Conservation (phyloP, 1,140 invertebrate species). For the Drosophila oshimai region DNA sequence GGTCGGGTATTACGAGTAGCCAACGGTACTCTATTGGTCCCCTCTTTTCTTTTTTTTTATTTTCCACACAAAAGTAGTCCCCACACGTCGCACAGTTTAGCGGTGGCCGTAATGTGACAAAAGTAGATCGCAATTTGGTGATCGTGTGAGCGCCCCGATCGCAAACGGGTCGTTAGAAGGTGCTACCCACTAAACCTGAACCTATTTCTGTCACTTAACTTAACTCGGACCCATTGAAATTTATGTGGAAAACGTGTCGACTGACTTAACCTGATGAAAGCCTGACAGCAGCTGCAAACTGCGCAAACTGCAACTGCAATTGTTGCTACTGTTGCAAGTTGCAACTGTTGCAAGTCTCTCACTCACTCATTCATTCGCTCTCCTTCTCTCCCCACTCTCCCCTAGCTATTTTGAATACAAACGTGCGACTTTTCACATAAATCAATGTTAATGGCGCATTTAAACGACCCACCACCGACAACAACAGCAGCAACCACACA, state of each 20-base stretch:
- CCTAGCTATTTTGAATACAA: slow-evolving; percentile 63
- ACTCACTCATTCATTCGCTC: too few relatives aligned
- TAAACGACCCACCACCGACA: slow-evolving; percentile 47
- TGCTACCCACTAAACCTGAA: slow-evolving; percentile 37
- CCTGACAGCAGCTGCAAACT: slow-evolving; percentile 35
- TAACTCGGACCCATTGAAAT: slow-evolving; percentile 49
- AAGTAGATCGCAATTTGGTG: slow-evolving; percentile 59
- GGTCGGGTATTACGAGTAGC: slow-evolving; percentile 38
- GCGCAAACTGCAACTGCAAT: slow-evolving; percentile 4
- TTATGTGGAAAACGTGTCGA: slow-evolving; percentile 66
- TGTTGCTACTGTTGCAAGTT: slow-evolving; percentile 21
- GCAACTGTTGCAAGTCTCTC: slow-evolving; percentile 40
- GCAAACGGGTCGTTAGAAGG: slow-evolving; percentile 43
- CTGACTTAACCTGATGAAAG: slow-evolving; percentile 55
- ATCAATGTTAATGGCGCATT: slow-evolving; percentile 69
- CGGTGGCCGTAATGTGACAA: slow-evolving; percentile 49
- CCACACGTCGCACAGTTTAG: slow-evolving; percentile 30
- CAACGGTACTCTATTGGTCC: slow-evolving; percentile 16
- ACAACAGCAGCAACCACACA: slow-evolving; percentile 17
- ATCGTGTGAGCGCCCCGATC: slow-evolving; percentile 44
- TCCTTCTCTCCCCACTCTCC: too few relatives aligned
- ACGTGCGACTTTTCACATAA: slow-evolving; percentile 72
- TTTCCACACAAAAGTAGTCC: neutral
- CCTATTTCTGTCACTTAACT: slow-evolving; percentile 44
- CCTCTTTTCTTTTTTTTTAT: too few relatives aligned